Evolutionary conservation across 2,797 vertebrate species (phyloP), one percentile per base, ranked within the genome.

Genomic region (Sebastes wilsoni): DNA sequence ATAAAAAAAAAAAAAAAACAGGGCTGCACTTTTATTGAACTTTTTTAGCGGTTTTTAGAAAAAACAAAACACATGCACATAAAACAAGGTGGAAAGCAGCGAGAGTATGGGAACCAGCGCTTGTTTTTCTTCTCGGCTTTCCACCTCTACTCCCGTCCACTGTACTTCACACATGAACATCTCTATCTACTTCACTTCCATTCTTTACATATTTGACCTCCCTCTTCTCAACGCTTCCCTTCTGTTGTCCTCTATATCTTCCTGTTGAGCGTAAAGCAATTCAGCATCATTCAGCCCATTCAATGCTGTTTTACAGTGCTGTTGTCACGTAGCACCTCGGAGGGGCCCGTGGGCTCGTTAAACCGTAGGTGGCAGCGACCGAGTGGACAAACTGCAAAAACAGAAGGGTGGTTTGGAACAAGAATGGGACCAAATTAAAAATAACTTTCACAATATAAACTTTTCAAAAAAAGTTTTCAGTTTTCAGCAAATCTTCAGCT

Each of bases 11-110:
- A 4, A 16, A 16, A 16, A 42, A 42, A 88, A 83, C 80, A 70
- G 30, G 46, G 55, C 75, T 92, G 90, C 84, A 93, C 90, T 94
- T 94, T 91, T 80, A 92, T 82, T 94, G 87, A 93, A 94, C 90
- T 85, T 80, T 83, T 83, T 85, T 69, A 3, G 34, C 2, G 27
- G 0, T 72, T 86, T 88, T 23, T 6, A 64, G 61, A 82, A 87
- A 92, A 66, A 85, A 81, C 46, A 83, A 84, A 87, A 71, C 36
- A 75, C 59, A 60, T 56, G 70, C 13, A 62, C 73, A 83, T 88
- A 81, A 89, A 90, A 80, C 83, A 88, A 89, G 75, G 78, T 86
- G 80, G 84, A 87, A 73, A 86, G 69, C 88, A 66, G 38, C n/a
- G 13, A 73, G 73, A 80, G 72, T 81, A 76, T 95, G 94, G 84